A percentile compares a stretch with the other conserved stretches of the same genome.
These are phyloP conservation scores for Sycophila texana DNA, from an alignment of 2,888 invertebrate genomes.

Conservation along the genomic window DNA sequence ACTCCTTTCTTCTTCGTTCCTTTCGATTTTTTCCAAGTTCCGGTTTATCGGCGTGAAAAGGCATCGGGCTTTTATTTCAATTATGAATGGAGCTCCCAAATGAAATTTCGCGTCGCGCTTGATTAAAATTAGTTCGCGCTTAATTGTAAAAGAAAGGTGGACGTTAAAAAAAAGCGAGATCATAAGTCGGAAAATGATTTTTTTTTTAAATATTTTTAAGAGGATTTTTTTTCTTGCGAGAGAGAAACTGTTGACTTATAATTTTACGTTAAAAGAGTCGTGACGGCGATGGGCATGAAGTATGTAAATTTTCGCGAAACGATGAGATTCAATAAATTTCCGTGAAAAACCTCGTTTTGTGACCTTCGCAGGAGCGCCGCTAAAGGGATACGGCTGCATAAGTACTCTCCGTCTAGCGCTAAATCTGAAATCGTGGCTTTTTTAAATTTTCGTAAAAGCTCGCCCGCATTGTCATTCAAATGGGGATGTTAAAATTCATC, in stretches of 20 bases:
- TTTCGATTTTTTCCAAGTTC: background rate
- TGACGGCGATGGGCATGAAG: too few species aligned
- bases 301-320: too few species aligned
- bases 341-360: background rate
- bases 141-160: background rate
- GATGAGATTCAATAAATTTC: background rate
- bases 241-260: background rate
- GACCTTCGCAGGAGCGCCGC: background rate
- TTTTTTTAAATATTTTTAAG: background rate
- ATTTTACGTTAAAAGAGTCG: background rate
- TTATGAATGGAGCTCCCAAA: background rate
- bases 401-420: background rate
- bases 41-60: background rate
- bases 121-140: background rate
- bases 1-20: background rate
- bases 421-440: conserved; percentile 39
- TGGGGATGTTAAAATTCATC: conserved; percentile 44
- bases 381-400: conserved; percentile 24
- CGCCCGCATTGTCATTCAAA: conserved; percentile 44
- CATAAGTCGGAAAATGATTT: too few species aligned
- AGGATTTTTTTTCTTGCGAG: background rate
- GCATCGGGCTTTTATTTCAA: background rate
- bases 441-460: conserved; percentile 45
- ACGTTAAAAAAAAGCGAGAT: background rate
- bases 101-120: background rate